phyloP scores from a whole-genome alignment of 2,797 vertebrate genomes.

The Smutsia temminckii region DNA sequence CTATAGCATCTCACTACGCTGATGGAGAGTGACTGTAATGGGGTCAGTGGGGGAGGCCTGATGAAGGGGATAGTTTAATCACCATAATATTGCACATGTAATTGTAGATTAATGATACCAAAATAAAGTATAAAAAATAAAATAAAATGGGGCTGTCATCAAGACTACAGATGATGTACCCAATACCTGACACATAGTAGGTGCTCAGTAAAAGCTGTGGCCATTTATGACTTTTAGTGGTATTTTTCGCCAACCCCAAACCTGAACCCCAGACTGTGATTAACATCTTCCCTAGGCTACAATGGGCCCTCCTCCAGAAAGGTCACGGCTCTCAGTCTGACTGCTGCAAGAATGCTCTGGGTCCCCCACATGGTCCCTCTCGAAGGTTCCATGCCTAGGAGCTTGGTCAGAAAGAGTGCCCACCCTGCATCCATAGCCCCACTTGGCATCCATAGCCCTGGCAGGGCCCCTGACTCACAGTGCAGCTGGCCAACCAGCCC shows the following conservation, averaged over 20 bases:
- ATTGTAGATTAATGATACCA: too few relatives aligned
- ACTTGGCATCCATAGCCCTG: rapidly evolving
- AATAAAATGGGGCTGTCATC: neutral
- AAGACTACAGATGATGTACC: neutral
- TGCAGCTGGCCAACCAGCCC: neutral
- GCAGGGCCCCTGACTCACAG: neutral
- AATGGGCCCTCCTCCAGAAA: neutral
- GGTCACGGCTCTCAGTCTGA: neutral
- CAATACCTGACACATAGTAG: neutral
- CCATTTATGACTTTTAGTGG: neutral
- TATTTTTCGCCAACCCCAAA: neutral
- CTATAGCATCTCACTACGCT: too few relatives aligned
- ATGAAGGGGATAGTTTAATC: too few relatives aligned
- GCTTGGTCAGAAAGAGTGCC: neutral
- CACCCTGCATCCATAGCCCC: too few relatives aligned
- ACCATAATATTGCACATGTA: too few relatives aligned
- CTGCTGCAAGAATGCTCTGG: neutral
- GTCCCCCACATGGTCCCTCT: neutral
- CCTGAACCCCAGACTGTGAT: neutral
- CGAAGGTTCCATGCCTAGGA: neutral
- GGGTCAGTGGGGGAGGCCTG: too few relatives aligned
- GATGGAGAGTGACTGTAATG: too few relatives aligned
- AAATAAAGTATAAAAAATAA: too few relatives aligned
- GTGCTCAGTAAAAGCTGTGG: neutral
- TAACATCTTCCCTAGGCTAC: neutral